Conservation (phyloP, 2,797 vertebrate species). For the Prionace glauca region DNA sequence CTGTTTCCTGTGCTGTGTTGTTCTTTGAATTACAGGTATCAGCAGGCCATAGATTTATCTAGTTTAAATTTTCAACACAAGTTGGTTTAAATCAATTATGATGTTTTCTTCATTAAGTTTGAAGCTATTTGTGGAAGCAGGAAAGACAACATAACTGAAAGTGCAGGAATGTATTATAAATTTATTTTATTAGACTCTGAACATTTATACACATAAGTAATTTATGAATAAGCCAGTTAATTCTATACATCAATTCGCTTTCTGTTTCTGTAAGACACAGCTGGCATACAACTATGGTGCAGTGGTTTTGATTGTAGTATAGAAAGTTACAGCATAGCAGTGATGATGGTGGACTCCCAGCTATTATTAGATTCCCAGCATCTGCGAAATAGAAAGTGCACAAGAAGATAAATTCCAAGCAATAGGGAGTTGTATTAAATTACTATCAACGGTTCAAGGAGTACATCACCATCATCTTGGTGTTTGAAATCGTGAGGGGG, state of each 20-base stretch:
- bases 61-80: neutral
- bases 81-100: neutral
- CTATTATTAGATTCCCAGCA: neutral
- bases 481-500: no score
- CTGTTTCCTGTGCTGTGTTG: no score
- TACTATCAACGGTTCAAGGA: no score
- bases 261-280: neutral
- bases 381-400: neutral
- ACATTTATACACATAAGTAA: neutral
- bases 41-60: neutral
- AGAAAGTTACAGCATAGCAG: neutral
- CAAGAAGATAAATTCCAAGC: neutral
- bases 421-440: neutral
- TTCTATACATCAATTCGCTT: neutral
- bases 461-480: no score
- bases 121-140: neutral
- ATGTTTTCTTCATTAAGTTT: neutral
- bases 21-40: no score
- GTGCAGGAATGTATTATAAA: neutral
- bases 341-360: neutral
- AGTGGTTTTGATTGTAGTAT: neutral
- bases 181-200: neutral
- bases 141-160: neutral
- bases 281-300: neutral
- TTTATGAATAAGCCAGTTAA: neutral